Evolutionary conservation across 2,888 invertebrate genomes (phyloP).

Genomic region (Diploptera punctata): DNA sequence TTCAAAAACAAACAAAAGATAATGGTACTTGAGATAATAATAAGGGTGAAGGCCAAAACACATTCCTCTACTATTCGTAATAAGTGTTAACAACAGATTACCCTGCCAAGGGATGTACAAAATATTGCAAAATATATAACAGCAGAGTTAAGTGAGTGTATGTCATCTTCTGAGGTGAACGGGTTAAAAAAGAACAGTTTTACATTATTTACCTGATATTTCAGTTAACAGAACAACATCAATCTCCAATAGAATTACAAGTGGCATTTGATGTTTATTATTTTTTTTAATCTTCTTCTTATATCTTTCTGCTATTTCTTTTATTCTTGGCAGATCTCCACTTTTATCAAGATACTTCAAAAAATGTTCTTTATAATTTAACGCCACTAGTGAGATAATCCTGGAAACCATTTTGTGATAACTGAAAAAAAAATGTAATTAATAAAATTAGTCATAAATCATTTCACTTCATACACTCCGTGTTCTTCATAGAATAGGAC

Average conservation of each 20-base stretch:
- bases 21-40: no score
- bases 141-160: no score
- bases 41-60: no score
- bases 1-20: no score
- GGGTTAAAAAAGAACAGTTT: no score
- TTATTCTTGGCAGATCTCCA: neutral
- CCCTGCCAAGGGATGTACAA: no score
- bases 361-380: constrained; percentile 13
- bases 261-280: neutral
- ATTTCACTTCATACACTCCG: no score
- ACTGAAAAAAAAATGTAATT: neutral
- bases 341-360: constrained; percentile 17
- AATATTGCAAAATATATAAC: no score
- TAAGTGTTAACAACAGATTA: no score
- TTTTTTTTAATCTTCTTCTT: neutral
- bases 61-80: no score
- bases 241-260: neutral
- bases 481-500: no score
- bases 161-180: no score
- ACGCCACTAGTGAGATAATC: neutral
- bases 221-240: constrained; percentile 21
- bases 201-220: constrained; percentile 28
- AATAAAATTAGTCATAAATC: neutral
- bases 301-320: constrained; percentile 6
- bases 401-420: neutral